Base-by-base conservation (phyloP, 2,113 vertebrate genomes). In the Pterocles burchelli region DNA sequence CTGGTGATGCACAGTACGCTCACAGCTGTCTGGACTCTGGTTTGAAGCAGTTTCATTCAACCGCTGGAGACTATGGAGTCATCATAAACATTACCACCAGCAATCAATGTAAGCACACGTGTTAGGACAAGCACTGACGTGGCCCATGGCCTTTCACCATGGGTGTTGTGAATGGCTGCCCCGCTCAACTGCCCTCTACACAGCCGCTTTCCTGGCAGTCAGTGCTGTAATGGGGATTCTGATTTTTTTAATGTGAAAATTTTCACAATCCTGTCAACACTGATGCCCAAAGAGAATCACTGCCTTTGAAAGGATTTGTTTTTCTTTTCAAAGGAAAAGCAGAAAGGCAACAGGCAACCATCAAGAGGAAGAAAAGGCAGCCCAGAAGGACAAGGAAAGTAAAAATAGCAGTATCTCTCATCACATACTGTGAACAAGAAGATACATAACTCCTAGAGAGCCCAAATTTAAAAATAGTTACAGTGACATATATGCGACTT, bases 321-420 rank as follows among this genome's bases (percentile, higher is more conserved):
- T 81, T 72, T 38, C 54, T 82, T 86, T 82, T 45, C 22, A 93
- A 79, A 85, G 89, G 25, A 87, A 93, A 91, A 73, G 45, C 67
- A 63, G 38, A 70, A 73, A 71, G n/a, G 84, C 57, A 67, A 73
- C 24, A 51, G 58, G 54, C 45, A 90, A 51, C 46, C 55, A 18
- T 12, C 75, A 25, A 62, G 51, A 52, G 61, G 71, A 33, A 83
- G n/a, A 77, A 83, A 66, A 45, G 51, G 41, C 71, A 95, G 59
- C 79, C 65, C 59, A 87, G 82, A 74, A 80, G 28, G 80, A 72
- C 45, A 74, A 43, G 34, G 5, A 16, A 67, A 75, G 34, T 38
- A 80, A 46, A 92, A 91, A 33, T 14, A 87, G 70, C 54, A 75
- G 12, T 17, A 62, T 72, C 38, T 75, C 71, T 52, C 45, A 31